These are phyloP conservation scores for Andrena cerasifolii DNA, from an alignment of 1,140 invertebrate species.

Conservation along the genomic window DNA sequence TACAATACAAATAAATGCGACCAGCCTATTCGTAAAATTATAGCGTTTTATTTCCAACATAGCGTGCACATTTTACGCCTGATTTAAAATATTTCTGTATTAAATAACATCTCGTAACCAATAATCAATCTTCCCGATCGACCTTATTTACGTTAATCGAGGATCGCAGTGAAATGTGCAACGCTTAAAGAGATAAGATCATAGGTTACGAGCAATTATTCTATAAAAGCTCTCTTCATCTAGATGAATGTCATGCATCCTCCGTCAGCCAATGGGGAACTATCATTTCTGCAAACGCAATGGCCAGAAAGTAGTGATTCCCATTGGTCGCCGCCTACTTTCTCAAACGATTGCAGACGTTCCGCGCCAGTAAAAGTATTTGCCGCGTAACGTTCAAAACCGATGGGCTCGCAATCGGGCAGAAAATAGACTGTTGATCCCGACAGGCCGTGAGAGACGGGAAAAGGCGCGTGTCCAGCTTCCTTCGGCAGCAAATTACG, in stretches of 20 bases:
- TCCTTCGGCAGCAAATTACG: slow-evolving; percentile 28
- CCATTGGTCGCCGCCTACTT: slow-evolving; percentile 24
- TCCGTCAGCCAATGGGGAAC: not conserved
- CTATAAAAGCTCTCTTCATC: not conserved
- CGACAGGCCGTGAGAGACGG: not conserved
- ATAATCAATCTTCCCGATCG: not conserved
- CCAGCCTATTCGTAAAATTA: not conserved
- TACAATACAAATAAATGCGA: not conserved
- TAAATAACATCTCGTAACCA: too few species aligned
- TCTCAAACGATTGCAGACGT: slow-evolving; percentile 15
- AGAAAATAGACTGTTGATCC: not conserved
- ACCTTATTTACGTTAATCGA: not conserved
- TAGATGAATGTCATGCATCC: not conserved
- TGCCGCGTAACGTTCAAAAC: slow-evolving; percentile 44
- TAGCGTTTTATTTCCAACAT: too few species aligned
- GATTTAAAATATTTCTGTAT: not conserved
- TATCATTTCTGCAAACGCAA: not conserved
- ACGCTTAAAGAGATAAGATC: not conserved
- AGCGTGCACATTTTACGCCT: too few species aligned
- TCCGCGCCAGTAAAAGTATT: slow-evolving; percentile 33
- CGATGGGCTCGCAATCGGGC: not conserved
- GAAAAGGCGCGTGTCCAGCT: slow-evolving; percentile 17
- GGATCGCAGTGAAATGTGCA: not conserved
- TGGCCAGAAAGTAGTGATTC: slow-evolving; percentile 8
- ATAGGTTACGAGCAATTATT: not conserved